Conservation (phyloP, 2,797 vertebrate genomes). For the Typhlichthys eigenmanni region DNA sequence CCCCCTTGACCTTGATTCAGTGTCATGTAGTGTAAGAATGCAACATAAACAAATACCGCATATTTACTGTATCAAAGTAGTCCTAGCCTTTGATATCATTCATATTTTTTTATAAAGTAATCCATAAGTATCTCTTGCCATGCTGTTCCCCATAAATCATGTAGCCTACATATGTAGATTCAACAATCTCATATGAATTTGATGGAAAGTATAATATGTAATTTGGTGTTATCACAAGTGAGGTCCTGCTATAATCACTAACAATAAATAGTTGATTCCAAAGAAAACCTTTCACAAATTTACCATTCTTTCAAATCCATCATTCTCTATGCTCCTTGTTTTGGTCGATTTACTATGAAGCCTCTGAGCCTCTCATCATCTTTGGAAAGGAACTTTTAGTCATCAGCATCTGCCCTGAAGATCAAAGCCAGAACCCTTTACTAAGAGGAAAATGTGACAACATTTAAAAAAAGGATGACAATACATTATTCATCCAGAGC, state of each 20-base stretch:
- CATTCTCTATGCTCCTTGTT: conserved; percentile 54
- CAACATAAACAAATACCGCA: conserved; percentile 6
- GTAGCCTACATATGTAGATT: not conserved
- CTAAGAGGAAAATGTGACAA: no score
- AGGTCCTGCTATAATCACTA: not conserved
- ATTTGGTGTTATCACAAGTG: not conserved
- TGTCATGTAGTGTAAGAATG: conserved; percentile 49
- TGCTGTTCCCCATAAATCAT: conserved; percentile 37
- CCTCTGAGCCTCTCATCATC: conserved; percentile 16
- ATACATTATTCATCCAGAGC: no score
- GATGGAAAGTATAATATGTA: not conserved
- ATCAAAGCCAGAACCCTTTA: not conserved
- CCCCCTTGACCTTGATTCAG: conserved; percentile 50
- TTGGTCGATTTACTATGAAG: conserved; percentile 16
- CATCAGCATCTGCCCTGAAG: not conserved
- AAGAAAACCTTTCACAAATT: conserved; percentile 12
- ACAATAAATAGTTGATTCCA: not conserved
- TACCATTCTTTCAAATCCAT: conserved; percentile 50
- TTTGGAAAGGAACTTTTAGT: conserved; percentile 39
- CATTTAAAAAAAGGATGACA: no score
- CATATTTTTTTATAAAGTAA: conserved; percentile 33
- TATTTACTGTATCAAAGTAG: conserved; percentile 34
- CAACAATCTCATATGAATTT: not conserved
- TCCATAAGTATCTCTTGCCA: conserved; percentile 28
- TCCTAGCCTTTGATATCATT: conserved; percentile 50